These are phyloP conservation scores for Drosophila rufa DNA, from an alignment of 1,140 invertebrate genomes.

Conservation along the genomic window DNA sequence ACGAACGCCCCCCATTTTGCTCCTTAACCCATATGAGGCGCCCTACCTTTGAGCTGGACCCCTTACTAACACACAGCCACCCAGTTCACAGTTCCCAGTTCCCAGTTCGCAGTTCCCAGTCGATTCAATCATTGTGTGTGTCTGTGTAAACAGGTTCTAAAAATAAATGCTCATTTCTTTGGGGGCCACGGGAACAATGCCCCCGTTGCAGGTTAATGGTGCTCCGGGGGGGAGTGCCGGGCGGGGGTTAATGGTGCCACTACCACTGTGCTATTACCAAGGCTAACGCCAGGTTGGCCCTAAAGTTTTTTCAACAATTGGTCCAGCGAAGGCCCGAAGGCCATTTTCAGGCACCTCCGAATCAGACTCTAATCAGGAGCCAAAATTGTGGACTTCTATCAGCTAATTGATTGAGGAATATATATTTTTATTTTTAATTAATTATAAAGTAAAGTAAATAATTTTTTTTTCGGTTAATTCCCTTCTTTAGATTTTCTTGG, in stretches of 20 bases:
- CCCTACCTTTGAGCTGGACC: conserved; percentile 22
- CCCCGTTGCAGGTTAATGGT: conserved; percentile 24
- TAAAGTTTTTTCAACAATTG: conserved; percentile 42
- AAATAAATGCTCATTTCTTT: conserved; percentile 65
- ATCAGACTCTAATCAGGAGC: conserved; percentile 18
- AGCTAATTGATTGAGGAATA: background rate
- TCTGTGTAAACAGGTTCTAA: conserved; percentile 41
- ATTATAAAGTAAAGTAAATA: too few relatives aligned
- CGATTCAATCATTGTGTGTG: conserved; percentile 64
- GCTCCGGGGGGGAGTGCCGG: background rate
- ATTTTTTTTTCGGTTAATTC: too few relatives aligned
- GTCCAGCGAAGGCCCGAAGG: conserved; percentile 6
- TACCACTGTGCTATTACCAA: background rate
- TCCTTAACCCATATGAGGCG: conserved; percentile 22
- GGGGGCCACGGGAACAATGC: conserved; percentile 32
- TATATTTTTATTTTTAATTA: too few relatives aligned
- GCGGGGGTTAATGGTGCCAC: background rate
- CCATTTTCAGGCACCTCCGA: background rate
- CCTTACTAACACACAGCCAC: background rate
- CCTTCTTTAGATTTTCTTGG: too few relatives aligned
- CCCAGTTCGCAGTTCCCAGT: conserved; percentile 23
- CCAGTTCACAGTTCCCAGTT: background rate
- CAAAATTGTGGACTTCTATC: conserved; percentile 5
- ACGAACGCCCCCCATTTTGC: conserved; percentile 3
- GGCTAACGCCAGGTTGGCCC: background rate